Base-by-base conservation (phyloP, 1,140 invertebrate genomes). In the Zaprionus camerounensis region DNA sequence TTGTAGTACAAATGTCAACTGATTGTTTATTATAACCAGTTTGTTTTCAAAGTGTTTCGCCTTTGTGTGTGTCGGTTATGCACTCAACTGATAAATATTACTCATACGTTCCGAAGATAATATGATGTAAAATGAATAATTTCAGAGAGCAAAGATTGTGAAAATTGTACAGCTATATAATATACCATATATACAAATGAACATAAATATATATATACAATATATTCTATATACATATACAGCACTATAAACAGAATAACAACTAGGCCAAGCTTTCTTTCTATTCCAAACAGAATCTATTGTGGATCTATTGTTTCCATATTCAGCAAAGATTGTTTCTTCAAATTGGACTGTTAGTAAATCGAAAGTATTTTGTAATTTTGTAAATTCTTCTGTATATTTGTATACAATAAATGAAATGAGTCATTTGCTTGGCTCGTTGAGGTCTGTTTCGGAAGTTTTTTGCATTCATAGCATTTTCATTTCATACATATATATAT, bases 1-100 rank as follows among this genome's bases (percentile, higher is more conserved):
- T 67, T 67, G 31, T 44, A 28, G 49, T 31, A 57, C 65, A 74
- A 74, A 74, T 69, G 71, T 74, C 66, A 74, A 28, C 28, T 36
- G 11, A 36, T 22, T 53, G 28, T 53, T 69, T 38, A 59, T 36
- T 68, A 51, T 51, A 73, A 73, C 71, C 64, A 53, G 71, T 73
- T 73, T 72, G 46, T 11, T 24, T 12, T 24, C 5, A 13, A 20
- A 9, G 4, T 51, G 46, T 22, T 20, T 28, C 24, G 15, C 15
- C 9, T n/a, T 5, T 53, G 36, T 59, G 44, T 20, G 46, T 12
- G 46, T 5, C 5, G 2, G n/a, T 49, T 49, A 58, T 73, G 71
- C 46, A 63, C 13, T 56, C 36, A 28, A 13, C 20, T 49, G 12
- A 24, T 3, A 13, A 51, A 51, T 51, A 51, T 51, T 51, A 51